Evolutionary conservation across 2,113 vertebrate genomes (phyloP).

Genomic region (Steatornis caripensis): DNA sequence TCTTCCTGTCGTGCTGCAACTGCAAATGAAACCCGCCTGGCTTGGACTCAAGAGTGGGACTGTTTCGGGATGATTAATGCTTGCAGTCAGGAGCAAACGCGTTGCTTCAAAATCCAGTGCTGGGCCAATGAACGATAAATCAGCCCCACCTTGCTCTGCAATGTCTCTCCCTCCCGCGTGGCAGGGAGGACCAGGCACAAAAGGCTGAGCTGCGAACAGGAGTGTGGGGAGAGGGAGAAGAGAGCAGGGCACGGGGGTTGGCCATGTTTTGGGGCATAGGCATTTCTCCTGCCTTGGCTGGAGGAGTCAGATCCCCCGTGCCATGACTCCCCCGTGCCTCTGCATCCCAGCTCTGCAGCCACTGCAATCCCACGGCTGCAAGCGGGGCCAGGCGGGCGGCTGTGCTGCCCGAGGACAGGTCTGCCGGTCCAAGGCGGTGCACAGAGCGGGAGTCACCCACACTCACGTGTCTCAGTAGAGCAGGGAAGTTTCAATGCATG

Average conservation of each 20-base stretch:
- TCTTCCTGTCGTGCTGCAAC: constrained; percentile 38
- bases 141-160: constrained; percentile 58
- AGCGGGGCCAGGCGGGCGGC: not conserved
- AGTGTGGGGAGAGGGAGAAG: not conserved
- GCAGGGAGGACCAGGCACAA: not conserved
- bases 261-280: not conserved
- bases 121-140: constrained; percentile 42
- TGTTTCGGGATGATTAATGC: constrained; percentile 49
- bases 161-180: not conserved
- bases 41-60: not conserved
- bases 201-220: not conserved
- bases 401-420: not conserved
- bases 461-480: rapidly evolving
- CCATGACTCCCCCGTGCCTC: rapidly evolving
- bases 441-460: not conserved
- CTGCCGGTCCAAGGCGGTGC: rapidly evolving
- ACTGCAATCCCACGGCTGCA: rapidly evolving
- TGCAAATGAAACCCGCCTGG: constrained; percentile 44
- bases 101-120: constrained; percentile 21
- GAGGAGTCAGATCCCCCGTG: not conserved
- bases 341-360: rapidly evolving
- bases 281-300: not conserved
- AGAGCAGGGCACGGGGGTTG: not conserved
- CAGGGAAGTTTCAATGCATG: not conserved
- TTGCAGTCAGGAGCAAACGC: constrained; percentile 33